Evolutionary conservation across 1,140 invertebrate genomes (phyloP), one percentile per base, ranked within the genome.

Genomic region (Caerostris darwini): DNA sequence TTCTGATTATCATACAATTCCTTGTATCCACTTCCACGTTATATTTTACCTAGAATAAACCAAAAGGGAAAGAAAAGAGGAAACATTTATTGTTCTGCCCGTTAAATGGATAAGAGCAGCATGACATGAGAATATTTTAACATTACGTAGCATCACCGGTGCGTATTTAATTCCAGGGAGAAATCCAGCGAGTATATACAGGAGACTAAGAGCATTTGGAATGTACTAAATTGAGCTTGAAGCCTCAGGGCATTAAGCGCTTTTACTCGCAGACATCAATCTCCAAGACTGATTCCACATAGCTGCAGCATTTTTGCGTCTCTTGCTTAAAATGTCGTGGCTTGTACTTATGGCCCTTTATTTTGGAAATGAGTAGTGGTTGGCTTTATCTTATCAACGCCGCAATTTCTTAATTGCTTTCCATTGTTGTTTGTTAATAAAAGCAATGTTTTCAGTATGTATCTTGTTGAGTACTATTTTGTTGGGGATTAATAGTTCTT

Each of bases 221-320:
- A 59, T 87, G 17, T 10, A 71, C 54, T 87, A 87, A 93, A 93
- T 93, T 93, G 83, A 87, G 82, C 92, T 93, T 93, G 92, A 93
- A 87, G 61, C 83, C 92, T 77, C 34, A n/a, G 82, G 92, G 83
- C n/a, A 67, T 59, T 93, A 93, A 93, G 61, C 54, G 14, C 83
- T 71, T 71, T 93, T 87, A 87, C 53, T 58, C 12, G 10, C 12
- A n/a, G n/a, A 34, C 92, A 93, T 93, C 92, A 93, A 93, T 93
- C 92, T 77, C 67, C 34, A 12, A 14, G 58, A 58, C 14, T 82
- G 57, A 50, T 59, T 77, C 14, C 14, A 53, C 10, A 34, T 34
- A 59, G 50, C 19, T 71, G 17, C 10, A 82, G 82, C 82, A 91
- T 81, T 83, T 81, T 61, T 34, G 67, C 56, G 58, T 19, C 64